Percentiles rank a stretch among this genome's conserved stretches.
These are phyloP conservation scores for Pardalotus punctatus DNA, from an alignment of 2,113 vertebrate species.

Conservation along the genomic window DNA sequence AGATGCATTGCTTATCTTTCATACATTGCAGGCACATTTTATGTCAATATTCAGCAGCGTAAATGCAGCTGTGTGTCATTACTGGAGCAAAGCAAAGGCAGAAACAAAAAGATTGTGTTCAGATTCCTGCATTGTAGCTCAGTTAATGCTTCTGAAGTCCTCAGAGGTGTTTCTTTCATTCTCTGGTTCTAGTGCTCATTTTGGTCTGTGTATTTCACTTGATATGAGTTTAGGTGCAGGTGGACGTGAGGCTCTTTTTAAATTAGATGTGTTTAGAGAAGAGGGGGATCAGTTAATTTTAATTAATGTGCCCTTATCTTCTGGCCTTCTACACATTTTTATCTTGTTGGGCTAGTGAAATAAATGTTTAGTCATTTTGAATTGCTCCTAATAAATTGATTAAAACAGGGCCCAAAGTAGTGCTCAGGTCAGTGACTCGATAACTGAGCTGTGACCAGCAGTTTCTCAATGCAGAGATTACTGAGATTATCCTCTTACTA, in stretches of 20 bases:
- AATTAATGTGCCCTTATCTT: not conserved
- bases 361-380: not conserved
- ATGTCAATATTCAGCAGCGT: rapidly evolving
- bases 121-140: not conserved
- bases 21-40: not conserved
- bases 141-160: not conserved
- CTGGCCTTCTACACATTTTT: not conserved
- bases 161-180: not conserved
- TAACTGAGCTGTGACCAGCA: not conserved
- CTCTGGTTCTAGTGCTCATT: not conserved
- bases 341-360: not conserved
- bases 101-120: not conserved
- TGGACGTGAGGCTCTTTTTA: not conserved
- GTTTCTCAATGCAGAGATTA: not conserved
- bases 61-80: not conserved
- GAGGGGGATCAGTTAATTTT: not conserved
- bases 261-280: not conserved
- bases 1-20: not conserved
- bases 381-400: not conserved
- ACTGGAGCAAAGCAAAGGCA: not conserved
- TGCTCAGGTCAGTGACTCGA: not conserved
- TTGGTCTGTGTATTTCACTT: not conserved
- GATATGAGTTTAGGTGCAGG: not conserved
- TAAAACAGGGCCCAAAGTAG: not conserved
- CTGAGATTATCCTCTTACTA: not conserved